Base-by-base conservation (phyloP, 30 jellyfish, hydroid and myxozoan species). In the Catostylus mosaicus region DNA sequence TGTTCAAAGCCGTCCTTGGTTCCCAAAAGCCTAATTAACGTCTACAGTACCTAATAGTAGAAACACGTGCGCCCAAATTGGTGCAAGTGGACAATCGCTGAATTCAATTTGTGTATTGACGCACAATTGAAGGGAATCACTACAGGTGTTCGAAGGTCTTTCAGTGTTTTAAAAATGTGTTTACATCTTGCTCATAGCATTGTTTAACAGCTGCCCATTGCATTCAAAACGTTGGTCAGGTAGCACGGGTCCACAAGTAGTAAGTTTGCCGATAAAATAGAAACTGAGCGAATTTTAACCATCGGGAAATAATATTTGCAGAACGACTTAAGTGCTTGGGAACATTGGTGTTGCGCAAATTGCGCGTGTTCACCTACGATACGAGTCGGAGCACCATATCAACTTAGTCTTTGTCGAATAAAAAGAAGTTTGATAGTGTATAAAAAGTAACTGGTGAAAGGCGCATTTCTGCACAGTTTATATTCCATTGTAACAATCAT, bases 171-270 rank as follows among this genome's bases (percentile, higher is more conserved):
- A 22, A 77, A 77, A 77, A 77, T 57, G 71, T 77, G 78, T 77
- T 77, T 77, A 77, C 90, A 67, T 80, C 84, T 51, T 80, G 83
- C 60, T 63, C 77, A 54, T 38, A 27, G 83, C 75, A 66, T 68
- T 80, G 82, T 66, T 80, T 80, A 54, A 65, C 90, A 80, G 90
- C 90, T 80, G 90, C 84, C 77, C 51, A 54, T 78, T 26, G 88
- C 66, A 35, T 61, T 72, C 71, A 62, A 36, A 37, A 77, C 57
- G 16, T 77, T 77, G 86, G 11, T 75, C 65, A 56, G 54, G 74
- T 32, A 50, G 20, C 52, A 31, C 50, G 22, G 50, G 3, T 65
- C 77, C 31, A 26, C 54, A 31, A 27, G 14, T 52, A 43, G 30
- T 4, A 43, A 65, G 2, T 30, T 30, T 65, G 38, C 77, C 50